Evolutionary conservation across 2,888 invertebrate species (phyloP), one percentile per base, ranked within the genome.

Genomic region (Epirrita christyi): DNA sequence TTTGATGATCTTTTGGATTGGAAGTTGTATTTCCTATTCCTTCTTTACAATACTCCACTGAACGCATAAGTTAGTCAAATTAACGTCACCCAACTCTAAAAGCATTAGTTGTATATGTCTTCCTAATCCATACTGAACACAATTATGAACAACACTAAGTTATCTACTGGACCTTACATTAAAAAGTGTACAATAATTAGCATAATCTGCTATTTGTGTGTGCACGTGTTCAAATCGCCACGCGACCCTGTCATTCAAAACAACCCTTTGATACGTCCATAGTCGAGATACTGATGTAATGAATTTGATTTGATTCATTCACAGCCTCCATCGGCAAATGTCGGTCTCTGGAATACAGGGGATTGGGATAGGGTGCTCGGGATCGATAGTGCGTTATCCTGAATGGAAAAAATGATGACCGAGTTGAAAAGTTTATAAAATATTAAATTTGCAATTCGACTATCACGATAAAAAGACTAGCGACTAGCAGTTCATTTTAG

Each of bases 211-310:
- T 64, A 56, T 69, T 61, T 66, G 73, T 69, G 67, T 67, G 71
- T 63, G 68, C 82, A 80, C 81, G 81, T 80, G 82, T 72, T 63
- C 50, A 34, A 49, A 57, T 60, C 63, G 75, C 65, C 82, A 81
- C 82, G 81, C 80, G 81, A 66, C 73, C 48, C 57, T 59, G 66
- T 66, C 77, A 73, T 75, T 75, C 72, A 73, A 66, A 69, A 53
- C 74, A 78, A 80, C 82, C 82, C 82, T 80, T 80, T 80, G 69
- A 67, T 71, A 64, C 59, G 55, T 44, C 68, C 73, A 72, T 78
- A 80, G 80, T 79, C 59, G 66, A 60, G 59, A 66, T 63, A 55
- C 58, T 66, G 70, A 67, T 72, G 71, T 75, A 73, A 78, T 76
- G 77, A 76, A 77, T 78, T 70, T 75, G 71, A 80, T 78, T 78